Evolutionary conservation across 1,140 invertebrate genomes (phyloP), one percentile per base, ranked within the genome.

Genomic region (Macrobrachium nipponense): DNA sequence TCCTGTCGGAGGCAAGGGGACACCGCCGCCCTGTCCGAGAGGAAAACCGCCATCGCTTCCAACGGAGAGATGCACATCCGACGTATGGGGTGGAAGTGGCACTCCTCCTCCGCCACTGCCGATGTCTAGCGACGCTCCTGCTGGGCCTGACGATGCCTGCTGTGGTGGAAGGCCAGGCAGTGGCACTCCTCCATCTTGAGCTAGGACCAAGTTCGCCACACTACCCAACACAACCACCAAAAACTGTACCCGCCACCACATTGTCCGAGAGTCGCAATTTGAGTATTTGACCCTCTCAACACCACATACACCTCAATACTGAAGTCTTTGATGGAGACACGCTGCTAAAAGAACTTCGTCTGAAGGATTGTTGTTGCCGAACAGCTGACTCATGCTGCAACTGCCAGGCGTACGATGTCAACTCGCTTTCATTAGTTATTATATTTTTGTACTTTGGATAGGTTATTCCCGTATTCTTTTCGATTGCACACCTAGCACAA

Each of bases 171-270:
- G 51, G 8, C 51, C 51, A 51, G 51, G 51, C 51, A 51, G 51
- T 70, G 68, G 68, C 68, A 70, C 68, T 43, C 68, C 68, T 27
- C 68, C 68, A 43, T 43, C 36, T 43, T 70, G 68, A 70, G 68
- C 20, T 23, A 43, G 14, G 68, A 23, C 36, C 15, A 70, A 43
- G 23, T 70, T 23, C 36, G 68, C 68, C 68, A 70, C 23, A 43
- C 68, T 27, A 27, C 68, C 68, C 68, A 23, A 70, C 68, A 70
- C 68, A 17, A 70, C 68, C n/a, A 70, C 68, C 23, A 70, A 27
- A 70, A 70, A 70, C 36, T 70, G 23, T 23, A 70, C 68, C 23
- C 68, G 18, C 68, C 68, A 70, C 68, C 68, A 70, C 68, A 70
- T 70, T 43, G 23, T 70, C 23, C 68, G 68, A 70, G 68, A 70